A percentile compares a stretch with the other conserved stretches of the same genome.
Conservation (phyloP, 1,140 invertebrate species). For the Prorops nasuta region DNA sequence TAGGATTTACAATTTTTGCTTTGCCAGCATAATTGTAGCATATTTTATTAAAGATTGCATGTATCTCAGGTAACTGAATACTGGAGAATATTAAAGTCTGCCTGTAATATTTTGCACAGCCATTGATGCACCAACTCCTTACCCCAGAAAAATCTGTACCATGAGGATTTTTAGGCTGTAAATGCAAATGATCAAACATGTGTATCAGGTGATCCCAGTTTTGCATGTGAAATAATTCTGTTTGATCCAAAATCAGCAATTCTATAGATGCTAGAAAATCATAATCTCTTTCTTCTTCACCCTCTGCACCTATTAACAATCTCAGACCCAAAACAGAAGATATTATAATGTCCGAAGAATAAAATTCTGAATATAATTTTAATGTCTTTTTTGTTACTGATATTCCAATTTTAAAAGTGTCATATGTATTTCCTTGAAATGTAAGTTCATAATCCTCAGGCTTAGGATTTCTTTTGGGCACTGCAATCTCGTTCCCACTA, state of each 20-base stretch:
- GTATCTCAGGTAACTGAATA: conserved; percentile 77
- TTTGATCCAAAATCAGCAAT: conserved; percentile 88
- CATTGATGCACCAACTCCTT: conserved; percentile 86
- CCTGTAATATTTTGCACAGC: conserved; percentile 82
- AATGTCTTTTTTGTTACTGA: conserved; percentile 88
- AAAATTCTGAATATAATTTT: conserved; percentile 92
- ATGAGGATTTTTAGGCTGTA: conserved; percentile 80
- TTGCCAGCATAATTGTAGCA: conserved; percentile 86
- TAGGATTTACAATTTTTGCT: conserved; percentile 63
- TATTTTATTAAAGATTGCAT: conserved; percentile 76
- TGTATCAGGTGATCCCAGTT: conserved; percentile 97
- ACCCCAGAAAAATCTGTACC: conserved; percentile 90
- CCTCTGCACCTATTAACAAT: conserved; percentile 85
- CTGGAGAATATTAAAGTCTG: conserved; percentile 88
- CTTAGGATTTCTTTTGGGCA: conserved; percentile 82
- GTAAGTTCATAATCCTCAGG: conserved; percentile 83
- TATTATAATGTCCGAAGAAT: conserved; percentile 92
- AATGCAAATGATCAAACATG: conserved; percentile 82
- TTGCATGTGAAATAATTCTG: conserved; percentile 92
- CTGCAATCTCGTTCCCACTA: conserved; percentile 69
- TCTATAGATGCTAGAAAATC: conserved; percentile 97
- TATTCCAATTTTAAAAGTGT: conserved; percentile 93
- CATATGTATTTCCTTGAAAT: conserved; percentile 90
- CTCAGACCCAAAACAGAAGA: conserved; percentile 91
- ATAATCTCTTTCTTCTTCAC: conserved; percentile 79